phyloP scores from a whole-genome alignment of 2,888 invertebrate species.

The Alentia gelatinosa region DNA sequence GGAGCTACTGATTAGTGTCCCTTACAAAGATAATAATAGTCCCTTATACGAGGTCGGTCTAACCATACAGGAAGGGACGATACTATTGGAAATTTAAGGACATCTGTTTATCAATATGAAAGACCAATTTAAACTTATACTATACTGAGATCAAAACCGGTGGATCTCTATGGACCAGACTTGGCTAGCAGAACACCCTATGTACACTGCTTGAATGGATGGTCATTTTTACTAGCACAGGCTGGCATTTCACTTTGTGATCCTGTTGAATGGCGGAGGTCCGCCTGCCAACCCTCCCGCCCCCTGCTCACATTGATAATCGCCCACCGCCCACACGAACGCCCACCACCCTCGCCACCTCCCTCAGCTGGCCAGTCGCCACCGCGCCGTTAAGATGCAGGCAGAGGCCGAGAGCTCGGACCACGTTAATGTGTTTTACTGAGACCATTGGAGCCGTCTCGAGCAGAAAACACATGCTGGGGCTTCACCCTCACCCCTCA shows the following conservation, averaged over 20 bases:
- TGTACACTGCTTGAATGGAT: neutral
- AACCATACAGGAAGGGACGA: no score
- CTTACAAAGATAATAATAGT: no score
- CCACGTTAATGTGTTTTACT: constrained; percentile 11
- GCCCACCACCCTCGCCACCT: neutral
- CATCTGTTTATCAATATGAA: no score
- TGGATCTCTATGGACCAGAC: no score
- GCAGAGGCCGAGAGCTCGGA: neutral
- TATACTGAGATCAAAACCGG: no score
- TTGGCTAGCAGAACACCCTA: neutral
- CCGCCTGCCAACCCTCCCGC: neutral
- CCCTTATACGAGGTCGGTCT: no score
- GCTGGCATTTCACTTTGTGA: neutral
- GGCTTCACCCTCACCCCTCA: no score
- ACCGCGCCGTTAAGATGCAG: neutral
- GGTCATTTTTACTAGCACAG: neutral
- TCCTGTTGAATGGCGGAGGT: neutral
- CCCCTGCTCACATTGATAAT: neutral
- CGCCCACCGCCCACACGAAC: neutral
- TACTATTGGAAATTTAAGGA: no score
- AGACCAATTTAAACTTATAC: no score
- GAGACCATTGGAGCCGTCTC: neutral
- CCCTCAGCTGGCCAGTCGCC: neutral
- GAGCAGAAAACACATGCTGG: neutral
- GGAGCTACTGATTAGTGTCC: no score